A percentile compares a stretch with the other conserved stretches of the same genome.
phyloP scores from a whole-genome alignment of 1,140 invertebrate species.

The Drosophila albomicans region DNA sequence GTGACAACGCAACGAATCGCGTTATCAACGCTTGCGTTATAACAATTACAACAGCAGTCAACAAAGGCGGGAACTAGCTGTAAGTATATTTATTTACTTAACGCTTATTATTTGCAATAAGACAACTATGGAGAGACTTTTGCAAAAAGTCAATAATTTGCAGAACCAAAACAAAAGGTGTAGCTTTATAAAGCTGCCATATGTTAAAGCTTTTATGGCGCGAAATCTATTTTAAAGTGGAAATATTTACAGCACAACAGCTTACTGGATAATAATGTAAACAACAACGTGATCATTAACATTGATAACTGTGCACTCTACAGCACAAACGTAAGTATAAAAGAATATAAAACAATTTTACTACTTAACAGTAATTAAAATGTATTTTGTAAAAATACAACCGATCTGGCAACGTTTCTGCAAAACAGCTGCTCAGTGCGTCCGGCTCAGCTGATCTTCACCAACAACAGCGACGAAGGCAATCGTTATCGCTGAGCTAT shows the following conservation, averaged over 20 bases:
- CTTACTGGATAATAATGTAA: slow-evolving; percentile 66
- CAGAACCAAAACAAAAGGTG: background rate
- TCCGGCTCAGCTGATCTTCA: slow-evolving; percentile 47
- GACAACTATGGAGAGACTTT: too few relatives aligned
- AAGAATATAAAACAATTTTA: background rate
- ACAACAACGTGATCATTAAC: slow-evolving; percentile 73
- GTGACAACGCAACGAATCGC: slow-evolving; percentile 72
- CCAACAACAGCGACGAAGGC: slow-evolving; percentile 8
- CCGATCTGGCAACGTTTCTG: slow-evolving; percentile 53
- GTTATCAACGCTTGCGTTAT: slow-evolving; percentile 76
- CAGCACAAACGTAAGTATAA: slow-evolving; percentile 62
- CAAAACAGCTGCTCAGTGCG: slow-evolving; percentile 37
- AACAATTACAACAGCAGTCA: slow-evolving; percentile 56
- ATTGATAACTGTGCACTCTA: slow-evolving; percentile 71
- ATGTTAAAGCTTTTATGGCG: slow-evolving; percentile 13
- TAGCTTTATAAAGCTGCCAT: slow-evolving; percentile 38
- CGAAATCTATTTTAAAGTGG: background rate
- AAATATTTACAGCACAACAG: slow-evolving; percentile 56
- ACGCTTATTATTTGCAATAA: too few relatives aligned
- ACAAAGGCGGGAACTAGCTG: slow-evolving; percentile 56
- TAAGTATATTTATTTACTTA: slow-evolving; percentile 38
- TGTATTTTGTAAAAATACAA: background rate
- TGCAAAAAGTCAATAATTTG: slow-evolving; percentile 29
- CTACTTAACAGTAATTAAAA: background rate
- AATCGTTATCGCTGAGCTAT: slow-evolving; percentile 49